These are phyloP conservation scores for Ciconia maguari DNA, from an alignment of 2,113 vertebrate genomes.

Conservation along the genomic window DNA sequence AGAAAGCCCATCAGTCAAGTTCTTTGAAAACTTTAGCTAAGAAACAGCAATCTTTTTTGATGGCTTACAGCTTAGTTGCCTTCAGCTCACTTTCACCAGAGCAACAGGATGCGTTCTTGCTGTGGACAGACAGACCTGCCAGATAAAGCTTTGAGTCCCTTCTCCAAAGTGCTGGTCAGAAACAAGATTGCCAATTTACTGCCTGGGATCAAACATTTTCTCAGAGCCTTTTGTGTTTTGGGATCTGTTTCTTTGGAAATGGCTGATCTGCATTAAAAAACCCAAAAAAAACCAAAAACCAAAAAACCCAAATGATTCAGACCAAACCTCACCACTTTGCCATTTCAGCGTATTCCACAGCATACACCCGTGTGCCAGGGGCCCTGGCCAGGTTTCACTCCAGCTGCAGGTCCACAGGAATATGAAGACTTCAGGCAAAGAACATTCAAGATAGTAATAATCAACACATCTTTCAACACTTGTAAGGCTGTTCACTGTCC, in stretches of 20 bases:
- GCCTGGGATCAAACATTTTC: not conserved
- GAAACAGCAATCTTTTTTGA: not conserved
- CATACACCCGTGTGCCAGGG: not conserved
- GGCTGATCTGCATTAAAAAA: not conserved
- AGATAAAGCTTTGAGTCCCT: not conserved
- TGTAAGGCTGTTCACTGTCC: not conserved
- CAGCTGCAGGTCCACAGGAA: not conserved
- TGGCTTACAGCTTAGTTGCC: not conserved
- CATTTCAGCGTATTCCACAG: not conserved
- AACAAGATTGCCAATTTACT: not conserved
- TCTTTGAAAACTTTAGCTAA: not conserved
- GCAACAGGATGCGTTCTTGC: not conserved
- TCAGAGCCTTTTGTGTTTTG: not conserved
- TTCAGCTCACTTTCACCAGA: not conserved
- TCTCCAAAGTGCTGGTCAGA: not conserved
- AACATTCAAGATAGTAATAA: not conserved
- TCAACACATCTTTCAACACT: not conserved
- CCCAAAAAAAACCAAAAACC: accelerated
- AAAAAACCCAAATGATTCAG: not conserved
- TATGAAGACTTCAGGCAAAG: not conserved
- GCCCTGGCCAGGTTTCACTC: not conserved
- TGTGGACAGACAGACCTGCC: not conserved
- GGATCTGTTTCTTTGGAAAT: not conserved
- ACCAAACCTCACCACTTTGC: not conserved
- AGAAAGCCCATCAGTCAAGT: not conserved